These are phyloP conservation scores for Oryzias curvinotus DNA, from an alignment of 2,113 vertebrate genomes.

Conservation along the genomic window DNA sequence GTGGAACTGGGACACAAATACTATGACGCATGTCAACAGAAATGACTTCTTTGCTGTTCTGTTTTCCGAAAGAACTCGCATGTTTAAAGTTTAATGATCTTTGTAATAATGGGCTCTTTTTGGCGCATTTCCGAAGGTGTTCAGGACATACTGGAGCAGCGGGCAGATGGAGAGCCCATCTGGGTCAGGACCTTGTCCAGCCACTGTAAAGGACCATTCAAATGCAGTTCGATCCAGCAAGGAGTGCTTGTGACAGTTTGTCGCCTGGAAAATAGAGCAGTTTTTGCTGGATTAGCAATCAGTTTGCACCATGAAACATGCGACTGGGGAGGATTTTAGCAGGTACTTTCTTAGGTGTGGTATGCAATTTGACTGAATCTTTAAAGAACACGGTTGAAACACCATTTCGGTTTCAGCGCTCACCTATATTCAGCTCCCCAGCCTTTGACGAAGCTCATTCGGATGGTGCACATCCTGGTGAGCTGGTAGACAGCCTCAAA, in stretches of 20 bases:
- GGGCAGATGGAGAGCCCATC: conserved; percentile 97
- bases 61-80: conserved; percentile 54
- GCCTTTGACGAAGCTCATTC: conserved; percentile 99
- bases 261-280: conserved; percentile 77
- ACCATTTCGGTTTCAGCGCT: not conserved
- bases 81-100: conserved; percentile 62
- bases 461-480: conserved; percentile 98
- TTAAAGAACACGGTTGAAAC: not conserved
- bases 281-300: not conserved
- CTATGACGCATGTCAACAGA: conserved; percentile 61
- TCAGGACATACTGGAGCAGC: conserved; percentile 99
- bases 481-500: conserved; percentile 98
- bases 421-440: conserved; percentile 99
- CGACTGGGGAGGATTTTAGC: too few relatives aligned
- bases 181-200: conserved; percentile 99
- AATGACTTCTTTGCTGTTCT: conserved; percentile 51
- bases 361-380: too few relatives aligned
- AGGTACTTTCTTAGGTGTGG: too few relatives aligned
- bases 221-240: conserved; percentile 98
- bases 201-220: conserved; percentile 97
- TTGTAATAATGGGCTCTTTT: conserved; percentile 58
- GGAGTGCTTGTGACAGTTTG: conserved; percentile 98
- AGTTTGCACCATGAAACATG: too few relatives aligned
- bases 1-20: conserved; percentile 69
- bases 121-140: conserved; percentile 33